A percentile compares a stretch with the other conserved stretches of the same genome.
These are phyloP conservation scores for Drosophila bunnanda DNA, from an alignment of 2,888 invertebrate species.

Conservation along the genomic window DNA sequence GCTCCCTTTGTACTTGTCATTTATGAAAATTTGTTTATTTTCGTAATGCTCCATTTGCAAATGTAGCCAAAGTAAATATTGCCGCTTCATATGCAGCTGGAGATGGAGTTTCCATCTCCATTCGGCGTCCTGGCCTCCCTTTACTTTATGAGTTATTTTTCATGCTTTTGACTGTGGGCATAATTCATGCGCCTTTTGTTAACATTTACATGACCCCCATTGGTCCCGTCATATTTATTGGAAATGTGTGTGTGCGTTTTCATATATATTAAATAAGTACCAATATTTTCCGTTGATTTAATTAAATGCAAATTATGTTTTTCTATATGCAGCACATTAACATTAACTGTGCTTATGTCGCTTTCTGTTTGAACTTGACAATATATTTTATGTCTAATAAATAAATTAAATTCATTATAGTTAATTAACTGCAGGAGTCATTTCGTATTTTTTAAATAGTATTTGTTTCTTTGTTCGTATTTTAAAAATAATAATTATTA, in stretches of 20 bases:
- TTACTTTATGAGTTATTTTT: conserved; percentile 45
- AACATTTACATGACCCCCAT: conserved; percentile 43
- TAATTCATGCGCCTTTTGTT: conserved; percentile 72
- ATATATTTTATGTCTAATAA: background rate
- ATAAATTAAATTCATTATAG: background rate
- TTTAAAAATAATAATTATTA: background rate
- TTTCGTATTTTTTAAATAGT: background rate
- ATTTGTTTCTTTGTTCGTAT: background rate
- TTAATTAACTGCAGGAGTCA: background rate
- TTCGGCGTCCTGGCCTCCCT: background rate
- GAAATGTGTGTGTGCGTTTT: conserved; percentile 6
- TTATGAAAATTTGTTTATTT: conserved; percentile 83
- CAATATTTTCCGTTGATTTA: conserved; percentile 11
- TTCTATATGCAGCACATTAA: conserved; percentile 4
- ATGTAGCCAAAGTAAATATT: conserved; percentile 82
- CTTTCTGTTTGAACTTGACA: background rate
- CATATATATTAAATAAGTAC: conserved; percentile 1
- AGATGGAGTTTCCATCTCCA: conserved; percentile 15
- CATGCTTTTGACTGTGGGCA: conserved; percentile 67
- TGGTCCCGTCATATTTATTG: conserved; percentile 24
- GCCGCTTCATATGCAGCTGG: conserved; percentile 63
- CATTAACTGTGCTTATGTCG: background rate
- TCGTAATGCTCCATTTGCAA: conserved; percentile 80
- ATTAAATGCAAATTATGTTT: conserved; percentile 14
- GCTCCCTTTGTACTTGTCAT: conserved; percentile 76